Conservation (phyloP, 2,797 vertebrate genomes). For the Merluccius polli region DNA sequence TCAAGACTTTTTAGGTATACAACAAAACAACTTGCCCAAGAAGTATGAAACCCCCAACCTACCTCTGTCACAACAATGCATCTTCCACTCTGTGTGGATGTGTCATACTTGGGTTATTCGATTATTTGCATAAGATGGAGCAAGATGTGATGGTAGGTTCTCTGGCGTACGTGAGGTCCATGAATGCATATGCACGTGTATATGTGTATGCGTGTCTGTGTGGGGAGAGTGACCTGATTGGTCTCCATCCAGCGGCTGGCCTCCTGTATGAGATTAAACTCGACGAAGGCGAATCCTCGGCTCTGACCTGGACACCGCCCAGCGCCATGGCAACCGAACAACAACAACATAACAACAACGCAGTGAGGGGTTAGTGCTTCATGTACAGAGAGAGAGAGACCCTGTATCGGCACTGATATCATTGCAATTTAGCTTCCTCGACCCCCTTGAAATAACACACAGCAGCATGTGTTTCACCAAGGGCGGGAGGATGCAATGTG, state of each 20-base stretch:
- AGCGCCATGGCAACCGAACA: slow-evolving; percentile 82
- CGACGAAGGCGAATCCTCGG: slow-evolving; percentile 96
- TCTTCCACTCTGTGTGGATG: slow-evolving; percentile 33
- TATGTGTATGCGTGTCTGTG: slow-evolving; percentile 69
- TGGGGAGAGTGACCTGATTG: slow-evolving; percentile 92
- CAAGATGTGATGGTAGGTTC: slow-evolving; percentile 25
- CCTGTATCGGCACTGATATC: slow-evolving; percentile 65
- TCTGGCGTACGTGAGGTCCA: slow-evolving; percentile 28
- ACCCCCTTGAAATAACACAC: slow-evolving; percentile 46
- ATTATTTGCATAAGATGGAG: slow-evolving; percentile 30
- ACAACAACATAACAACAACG: slow-evolving; percentile 80
- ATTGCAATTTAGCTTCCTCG: slow-evolving; percentile 49
- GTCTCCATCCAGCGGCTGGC: slow-evolving; percentile 94
- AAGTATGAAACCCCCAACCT: slow-evolving; percentile 35
- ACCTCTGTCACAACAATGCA: slow-evolving; percentile 30
- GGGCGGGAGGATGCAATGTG: slow-evolving; percentile 54
- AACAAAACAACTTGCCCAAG: background rate
- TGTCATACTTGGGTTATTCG: slow-evolving; percentile 26
- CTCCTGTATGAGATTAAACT: slow-evolving; percentile 97
- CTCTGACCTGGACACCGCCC: slow-evolving; percentile 95
- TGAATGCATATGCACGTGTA: slow-evolving; percentile 37
- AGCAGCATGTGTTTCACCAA: slow-evolving; percentile 11
- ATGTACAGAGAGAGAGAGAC: slow-evolving; percentile 74
- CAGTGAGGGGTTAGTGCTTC: slow-evolving; percentile 83
- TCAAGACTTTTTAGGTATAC: background rate